phyloP scores from a whole-genome alignment of 2,888 invertebrate genomes.

The Apodemia duryi region DNA sequence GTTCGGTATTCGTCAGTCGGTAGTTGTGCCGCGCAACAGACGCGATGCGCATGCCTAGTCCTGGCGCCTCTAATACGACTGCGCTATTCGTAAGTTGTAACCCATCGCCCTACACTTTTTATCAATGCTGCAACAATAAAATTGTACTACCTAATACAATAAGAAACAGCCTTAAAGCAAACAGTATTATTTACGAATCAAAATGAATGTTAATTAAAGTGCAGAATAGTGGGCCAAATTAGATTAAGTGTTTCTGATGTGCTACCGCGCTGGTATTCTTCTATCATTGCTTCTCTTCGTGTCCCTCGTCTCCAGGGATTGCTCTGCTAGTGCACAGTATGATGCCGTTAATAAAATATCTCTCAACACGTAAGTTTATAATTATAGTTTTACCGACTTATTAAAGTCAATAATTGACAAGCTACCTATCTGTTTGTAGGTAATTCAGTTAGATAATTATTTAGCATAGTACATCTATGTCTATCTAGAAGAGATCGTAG shows the following conservation, averaged over 20 bases:
- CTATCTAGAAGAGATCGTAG: background rate
- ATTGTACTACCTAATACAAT: background rate
- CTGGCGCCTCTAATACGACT: constrained; percentile 41
- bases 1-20: constrained; percentile 24
- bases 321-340: constrained; percentile 64
- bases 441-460: background rate
- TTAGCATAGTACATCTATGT: background rate
- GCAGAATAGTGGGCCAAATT: constrained; percentile 39
- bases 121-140: constrained; percentile 11
- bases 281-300: constrained; percentile 57
- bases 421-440: background rate
- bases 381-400: background rate
- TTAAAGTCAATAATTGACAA: background rate
- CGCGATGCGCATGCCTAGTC: constrained; percentile 54
- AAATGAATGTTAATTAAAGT: constrained; percentile 36
- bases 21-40: constrained; percentile 44
- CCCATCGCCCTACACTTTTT: constrained; percentile 11
- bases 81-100: constrained; percentile 39
- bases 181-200: constrained; percentile 25
- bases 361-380: constrained; percentile 62
- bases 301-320: constrained; percentile 66
- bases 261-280: constrained; percentile 53
- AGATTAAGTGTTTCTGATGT: constrained; percentile 66
- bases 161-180: constrained; percentile 12
- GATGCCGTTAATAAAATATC: constrained; percentile 60